phyloP scores from a whole-genome alignment of 2,797 vertebrate genomes.

The Sebastes jordani region DNA sequence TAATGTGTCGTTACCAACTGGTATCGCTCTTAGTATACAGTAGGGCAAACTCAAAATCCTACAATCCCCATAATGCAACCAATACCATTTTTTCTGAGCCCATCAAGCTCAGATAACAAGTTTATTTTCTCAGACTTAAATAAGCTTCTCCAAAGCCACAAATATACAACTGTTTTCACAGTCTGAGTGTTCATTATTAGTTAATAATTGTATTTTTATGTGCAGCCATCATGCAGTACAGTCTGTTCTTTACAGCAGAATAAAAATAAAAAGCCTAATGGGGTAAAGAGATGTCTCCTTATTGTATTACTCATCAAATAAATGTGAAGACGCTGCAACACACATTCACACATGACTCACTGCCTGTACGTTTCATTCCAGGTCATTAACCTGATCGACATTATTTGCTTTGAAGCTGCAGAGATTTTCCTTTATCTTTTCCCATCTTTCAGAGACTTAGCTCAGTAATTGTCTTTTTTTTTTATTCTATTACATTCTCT shows the following conservation, averaged over 20 bases:
- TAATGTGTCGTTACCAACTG: no score
- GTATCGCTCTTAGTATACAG: no score
- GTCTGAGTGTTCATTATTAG: neutral
- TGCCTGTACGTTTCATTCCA: constrained; percentile 27
- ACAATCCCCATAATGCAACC: neutral
- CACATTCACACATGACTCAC: constrained; percentile 6
- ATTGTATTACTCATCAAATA: constrained; percentile 21
- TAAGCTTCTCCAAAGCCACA: neutral
- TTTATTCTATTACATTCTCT: constrained; percentile 40
- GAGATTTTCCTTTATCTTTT: neutral
- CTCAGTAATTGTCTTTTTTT: constrained; percentile 30
- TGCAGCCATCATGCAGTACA: neutral
- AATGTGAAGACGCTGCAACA: neutral
- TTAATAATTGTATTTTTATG: neutral
- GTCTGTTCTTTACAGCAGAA: neutral
- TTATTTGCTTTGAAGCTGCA: constrained; percentile 34
- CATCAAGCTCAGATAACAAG: neutral
- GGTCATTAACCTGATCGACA: constrained; percentile 39
- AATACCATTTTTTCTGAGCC: neutral
- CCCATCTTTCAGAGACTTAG: constrained; percentile 19
- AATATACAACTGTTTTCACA: neutral
- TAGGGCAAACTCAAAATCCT: neutral
- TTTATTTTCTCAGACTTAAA: neutral
- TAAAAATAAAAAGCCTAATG: neutral
- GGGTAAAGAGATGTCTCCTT: neutral